Evolutionary conservation across 2,113 vertebrate species (phyloP).

Genomic region (Prietella phreatophila): DNA sequence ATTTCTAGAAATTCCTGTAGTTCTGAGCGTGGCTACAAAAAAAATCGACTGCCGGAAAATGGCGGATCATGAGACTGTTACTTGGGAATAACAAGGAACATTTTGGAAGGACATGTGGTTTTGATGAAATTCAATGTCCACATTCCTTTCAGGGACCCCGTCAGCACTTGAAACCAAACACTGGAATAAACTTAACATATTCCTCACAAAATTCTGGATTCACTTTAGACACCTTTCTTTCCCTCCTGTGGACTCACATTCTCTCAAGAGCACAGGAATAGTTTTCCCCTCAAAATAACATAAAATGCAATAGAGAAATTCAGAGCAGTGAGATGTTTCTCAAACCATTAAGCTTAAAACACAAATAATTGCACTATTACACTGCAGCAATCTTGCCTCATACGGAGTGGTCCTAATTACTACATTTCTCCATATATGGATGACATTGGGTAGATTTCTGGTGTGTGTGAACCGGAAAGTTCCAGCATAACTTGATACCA

Average conservation of each 20-base stretch:
- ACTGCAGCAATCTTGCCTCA: background rate
- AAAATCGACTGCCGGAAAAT: background rate
- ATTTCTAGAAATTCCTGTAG: background rate
- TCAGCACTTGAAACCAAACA: slow-evolving; percentile 27
- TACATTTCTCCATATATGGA: slow-evolving; percentile 33
- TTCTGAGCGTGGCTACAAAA: background rate
- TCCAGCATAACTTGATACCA: slow-evolving; percentile 38
- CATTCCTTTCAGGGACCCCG: slow-evolving; percentile 37
- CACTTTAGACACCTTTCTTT: slow-evolving; percentile 4
- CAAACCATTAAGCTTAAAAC: background rate
- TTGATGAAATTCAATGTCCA: slow-evolving; percentile 33
- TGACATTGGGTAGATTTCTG: background rate
- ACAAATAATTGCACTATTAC: background rate
- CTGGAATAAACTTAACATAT: slow-evolving; percentile 25
- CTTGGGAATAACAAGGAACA: slow-evolving; percentile 13
- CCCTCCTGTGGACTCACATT: background rate
- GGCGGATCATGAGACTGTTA: background rate
- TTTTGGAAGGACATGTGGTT: slow-evolving; percentile 30
- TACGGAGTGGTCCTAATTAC: background rate
- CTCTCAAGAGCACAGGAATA: background rate
- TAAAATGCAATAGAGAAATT: background rate
- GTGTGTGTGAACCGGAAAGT: slow-evolving; percentile 39
- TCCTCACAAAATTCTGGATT: background rate
- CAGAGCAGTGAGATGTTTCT: background rate
- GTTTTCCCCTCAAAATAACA: background rate